Conservation (phyloP, 1,140 invertebrate genomes). For the Neodiprion virginianus region DNA sequence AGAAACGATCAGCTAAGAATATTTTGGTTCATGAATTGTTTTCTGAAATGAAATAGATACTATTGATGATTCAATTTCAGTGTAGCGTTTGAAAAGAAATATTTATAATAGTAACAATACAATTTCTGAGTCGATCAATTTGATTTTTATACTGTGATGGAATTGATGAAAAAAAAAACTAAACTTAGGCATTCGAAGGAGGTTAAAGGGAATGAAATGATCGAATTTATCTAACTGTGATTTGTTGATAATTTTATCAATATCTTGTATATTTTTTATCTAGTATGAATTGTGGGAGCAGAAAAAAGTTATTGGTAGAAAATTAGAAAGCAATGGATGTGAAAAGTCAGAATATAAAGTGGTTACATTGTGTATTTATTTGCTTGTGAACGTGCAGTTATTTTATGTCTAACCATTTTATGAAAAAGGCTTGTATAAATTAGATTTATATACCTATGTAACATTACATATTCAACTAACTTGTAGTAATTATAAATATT, state of each 20-base stretch:
- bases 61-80: too few species aligned
- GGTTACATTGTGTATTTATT: constrained; percentile 5
- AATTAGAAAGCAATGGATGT: too few species aligned
- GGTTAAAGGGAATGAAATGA: not conserved
- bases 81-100: too few species aligned
- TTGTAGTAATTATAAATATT: too few species aligned
- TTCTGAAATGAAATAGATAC: too few species aligned
- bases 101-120: too few species aligned
- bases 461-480: not conserved
- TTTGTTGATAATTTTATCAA: constrained; percentile 4
- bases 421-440: not conserved
- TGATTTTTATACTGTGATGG: not conserved
- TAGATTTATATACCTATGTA: not conserved
- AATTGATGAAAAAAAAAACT: not conserved
- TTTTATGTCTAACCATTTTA: not conserved
- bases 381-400: not conserved
- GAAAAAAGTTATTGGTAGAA: too few species aligned
- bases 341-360: not conserved
- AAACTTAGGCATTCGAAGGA: not conserved
- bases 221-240: not conserved
- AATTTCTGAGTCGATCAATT: too few species aligned
- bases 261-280: not conserved
- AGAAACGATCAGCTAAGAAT: too few species aligned
- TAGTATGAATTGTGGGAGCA: too few species aligned
- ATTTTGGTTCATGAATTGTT: too few species aligned